phyloP scores from a whole-genome alignment of 2,113 vertebrate genomes.

The Anguilla rostrata region DNA sequence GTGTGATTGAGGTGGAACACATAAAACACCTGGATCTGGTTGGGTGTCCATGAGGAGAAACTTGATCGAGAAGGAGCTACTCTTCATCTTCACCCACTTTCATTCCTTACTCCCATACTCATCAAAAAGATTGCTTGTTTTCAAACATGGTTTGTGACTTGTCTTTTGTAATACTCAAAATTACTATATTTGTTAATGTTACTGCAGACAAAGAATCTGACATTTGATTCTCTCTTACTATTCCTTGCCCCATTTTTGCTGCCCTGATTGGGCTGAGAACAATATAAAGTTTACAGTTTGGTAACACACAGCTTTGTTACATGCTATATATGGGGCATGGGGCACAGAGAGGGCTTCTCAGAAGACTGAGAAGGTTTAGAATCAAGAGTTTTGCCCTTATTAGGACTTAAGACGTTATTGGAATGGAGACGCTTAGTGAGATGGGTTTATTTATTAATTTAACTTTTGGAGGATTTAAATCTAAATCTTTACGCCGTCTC shows the following conservation, averaged over 20 bases:
- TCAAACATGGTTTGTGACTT: background rate
- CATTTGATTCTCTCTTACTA: background rate
- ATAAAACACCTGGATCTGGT: too few relatives aligned
- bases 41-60: too few relatives aligned
- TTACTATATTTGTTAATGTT: background rate
- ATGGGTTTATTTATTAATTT: background rate
- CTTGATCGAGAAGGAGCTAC: too few relatives aligned
- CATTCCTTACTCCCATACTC: background rate
- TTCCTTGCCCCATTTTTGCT: background rate
- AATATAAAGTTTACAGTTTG: background rate
- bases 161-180: background rate
- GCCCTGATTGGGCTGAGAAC: background rate
- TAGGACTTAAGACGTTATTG: constrained; percentile 5
- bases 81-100: background rate
- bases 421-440: background rate
- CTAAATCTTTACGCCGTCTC: constrained; percentile 33
- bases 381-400: background rate
- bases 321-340: background rate
- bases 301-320: background rate
- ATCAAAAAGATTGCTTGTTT: background rate
- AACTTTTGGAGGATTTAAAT: background rate
- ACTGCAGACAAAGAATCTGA: background rate
- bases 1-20: too few relatives aligned
- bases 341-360: background rate
- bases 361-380: background rate